Percentiles rank a stretch among this genome's conserved stretches.
phyloP scores from a whole-genome alignment of 2,113 vertebrate species.

The Chinchilla lanigera region DNA sequence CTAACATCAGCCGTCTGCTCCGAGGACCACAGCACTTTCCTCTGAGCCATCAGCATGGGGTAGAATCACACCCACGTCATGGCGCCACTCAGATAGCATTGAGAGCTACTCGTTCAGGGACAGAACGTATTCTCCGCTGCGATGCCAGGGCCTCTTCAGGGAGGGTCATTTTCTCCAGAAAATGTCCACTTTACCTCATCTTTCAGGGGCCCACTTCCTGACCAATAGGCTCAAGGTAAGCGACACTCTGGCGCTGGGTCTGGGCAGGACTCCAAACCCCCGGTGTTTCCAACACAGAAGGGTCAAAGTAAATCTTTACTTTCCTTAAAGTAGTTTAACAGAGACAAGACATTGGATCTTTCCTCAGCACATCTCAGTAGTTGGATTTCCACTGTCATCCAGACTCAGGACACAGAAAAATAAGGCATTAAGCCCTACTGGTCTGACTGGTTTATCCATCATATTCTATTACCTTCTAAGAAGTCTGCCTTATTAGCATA shows the following conservation, averaged over 20 bases:
- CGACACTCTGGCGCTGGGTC: not conserved
- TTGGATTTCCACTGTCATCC: slow-evolving; percentile 62
- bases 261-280: slow-evolving; percentile 65
- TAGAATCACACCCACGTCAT: not conserved
- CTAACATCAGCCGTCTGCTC: not conserved
- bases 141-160: not conserved
- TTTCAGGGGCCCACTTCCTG: slow-evolving; percentile 53
- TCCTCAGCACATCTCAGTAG: slow-evolving; percentile 1
- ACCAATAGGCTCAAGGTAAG: slow-evolving; percentile 39
- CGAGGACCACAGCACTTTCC: not conserved
- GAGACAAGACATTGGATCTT: slow-evolving; percentile 64
- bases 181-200: slow-evolving; percentile 32
- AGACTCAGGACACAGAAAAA: slow-evolving; percentile 50
- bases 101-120: not conserved
- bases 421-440: slow-evolving; percentile 38
- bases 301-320: slow-evolving; percentile 62
- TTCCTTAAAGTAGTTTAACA: slow-evolving; percentile 69
- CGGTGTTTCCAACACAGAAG: slow-evolving; percentile 48
- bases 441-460: slow-evolving; percentile 45
- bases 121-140: not conserved
- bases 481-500: slow-evolving; percentile 47
- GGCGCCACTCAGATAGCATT: not conserved
- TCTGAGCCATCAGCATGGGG: not conserved
- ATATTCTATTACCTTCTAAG: slow-evolving; percentile 59
- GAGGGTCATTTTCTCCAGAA: slow-evolving; percentile 63